Evolutionary conservation across 2,888 invertebrate species (phyloP).

Genomic region (Phania funesta): DNA sequence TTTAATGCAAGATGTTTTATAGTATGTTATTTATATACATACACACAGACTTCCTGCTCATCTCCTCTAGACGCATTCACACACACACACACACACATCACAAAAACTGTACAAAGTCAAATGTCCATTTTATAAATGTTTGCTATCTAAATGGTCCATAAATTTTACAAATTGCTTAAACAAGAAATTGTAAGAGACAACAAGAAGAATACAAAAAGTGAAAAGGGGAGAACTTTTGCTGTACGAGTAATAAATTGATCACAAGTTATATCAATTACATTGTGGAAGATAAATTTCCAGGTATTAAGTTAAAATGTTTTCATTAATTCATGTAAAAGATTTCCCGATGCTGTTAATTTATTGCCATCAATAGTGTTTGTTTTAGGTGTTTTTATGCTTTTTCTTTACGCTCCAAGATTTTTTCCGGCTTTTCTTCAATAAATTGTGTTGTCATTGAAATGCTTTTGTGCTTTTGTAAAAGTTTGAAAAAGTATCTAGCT

Average conservation of each 20-base stretch:
- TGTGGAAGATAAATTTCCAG: slow-evolving; percentile 62
- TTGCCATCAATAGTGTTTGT: slow-evolving; percentile 51
- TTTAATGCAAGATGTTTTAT: slow-evolving; percentile 67
- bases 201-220: slow-evolving; percentile 14
- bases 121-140: slow-evolving; percentile 68
- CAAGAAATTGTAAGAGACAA: slow-evolving; percentile 31
- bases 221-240: slow-evolving; percentile 43
- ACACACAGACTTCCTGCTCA: not conserved
- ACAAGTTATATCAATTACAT: slow-evolving; percentile 67
- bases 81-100: not conserved
- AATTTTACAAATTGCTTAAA: slow-evolving; percentile 67
- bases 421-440: not conserved
- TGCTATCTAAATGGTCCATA: slow-evolving; percentile 69
- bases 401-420: not conserved
- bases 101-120: slow-evolving; percentile 56
- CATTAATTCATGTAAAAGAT: slow-evolving; percentile 64
- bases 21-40: slow-evolving; percentile 39
- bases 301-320: slow-evolving; percentile 66
- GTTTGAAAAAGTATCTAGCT: no score
- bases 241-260: slow-evolving; percentile 67
- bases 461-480: no score
- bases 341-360: slow-evolving; percentile 60
- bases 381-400: not conserved
- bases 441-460: not conserved
- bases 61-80: not conserved